phyloP scores from a whole-genome alignment of 2,888 invertebrate genomes.

The Lepidocyrtinus sp. region DNA sequence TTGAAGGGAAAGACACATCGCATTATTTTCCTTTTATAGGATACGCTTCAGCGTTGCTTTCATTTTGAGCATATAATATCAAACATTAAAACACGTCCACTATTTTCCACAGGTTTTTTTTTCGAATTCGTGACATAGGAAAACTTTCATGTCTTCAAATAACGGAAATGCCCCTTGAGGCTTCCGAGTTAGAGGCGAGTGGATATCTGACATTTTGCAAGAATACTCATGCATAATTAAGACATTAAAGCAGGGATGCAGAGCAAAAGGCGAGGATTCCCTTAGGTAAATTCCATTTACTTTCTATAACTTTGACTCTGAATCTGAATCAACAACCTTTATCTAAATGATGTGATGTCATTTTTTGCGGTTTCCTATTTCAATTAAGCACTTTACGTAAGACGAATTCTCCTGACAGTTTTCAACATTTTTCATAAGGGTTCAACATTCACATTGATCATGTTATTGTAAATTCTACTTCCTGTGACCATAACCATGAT shows the following conservation, averaged over 20 bases:
- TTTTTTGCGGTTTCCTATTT: neutral
- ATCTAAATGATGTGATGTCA: conserved; percentile 3
- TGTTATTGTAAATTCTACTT: neutral
- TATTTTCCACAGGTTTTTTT: neutral
- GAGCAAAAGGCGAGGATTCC: too few relatives aligned
- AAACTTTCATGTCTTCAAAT: conserved; percentile 47
- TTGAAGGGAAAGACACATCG: too few relatives aligned
- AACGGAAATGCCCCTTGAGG: conserved; percentile 41
- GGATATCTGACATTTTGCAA: conserved; percentile 13
- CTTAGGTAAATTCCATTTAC: conserved; percentile 1
- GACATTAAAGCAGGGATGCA: neutral
- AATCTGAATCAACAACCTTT: too few relatives aligned
- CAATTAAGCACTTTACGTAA: neutral
- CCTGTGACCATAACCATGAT: conserved; percentile 15
- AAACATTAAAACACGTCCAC: conserved; percentile 18
- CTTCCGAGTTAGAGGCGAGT: conserved; percentile 46
- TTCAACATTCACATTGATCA: neutral
- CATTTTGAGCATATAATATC: neutral
- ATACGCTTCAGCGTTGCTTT: neutral
- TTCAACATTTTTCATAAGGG: neutral
- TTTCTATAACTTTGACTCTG: conserved; percentile 17
- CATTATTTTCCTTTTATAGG: too few relatives aligned
- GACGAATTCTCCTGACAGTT: neutral
- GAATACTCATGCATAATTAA: conserved; percentile 6
- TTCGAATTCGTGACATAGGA: conserved; percentile 36